These are phyloP conservation scores for Peromyscus maniculatus DNA, from an alignment of 2,113 vertebrate species.

Conservation along the genomic window DNA sequence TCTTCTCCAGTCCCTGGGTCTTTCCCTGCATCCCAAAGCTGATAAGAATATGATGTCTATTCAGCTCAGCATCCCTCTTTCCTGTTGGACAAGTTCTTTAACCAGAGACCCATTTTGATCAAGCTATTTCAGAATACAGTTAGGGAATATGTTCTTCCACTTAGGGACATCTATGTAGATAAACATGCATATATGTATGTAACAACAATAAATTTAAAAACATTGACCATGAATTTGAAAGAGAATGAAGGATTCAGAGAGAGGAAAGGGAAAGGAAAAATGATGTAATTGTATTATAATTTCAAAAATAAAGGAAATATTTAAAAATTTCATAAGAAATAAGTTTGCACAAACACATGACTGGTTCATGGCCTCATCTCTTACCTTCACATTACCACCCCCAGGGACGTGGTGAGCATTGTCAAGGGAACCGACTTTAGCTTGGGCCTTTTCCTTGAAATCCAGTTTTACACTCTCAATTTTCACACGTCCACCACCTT, in stretches of 20 bases:
- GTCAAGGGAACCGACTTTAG: constrained; percentile 98
- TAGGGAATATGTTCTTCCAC: background rate
- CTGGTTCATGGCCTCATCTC: constrained; percentile 48
- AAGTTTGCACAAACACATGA: background rate
- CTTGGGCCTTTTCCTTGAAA: constrained; percentile 99
- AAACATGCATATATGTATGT: background rate
- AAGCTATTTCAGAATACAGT: background rate
- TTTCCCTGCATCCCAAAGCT: background rate
- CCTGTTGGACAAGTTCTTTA: background rate
- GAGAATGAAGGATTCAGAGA: background rate
- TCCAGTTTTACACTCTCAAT: constrained; percentile 98
- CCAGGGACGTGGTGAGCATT: constrained; percentile 96
- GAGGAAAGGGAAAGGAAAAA: background rate
- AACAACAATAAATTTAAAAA: background rate
- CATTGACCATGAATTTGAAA: background rate
- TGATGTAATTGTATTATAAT: background rate
- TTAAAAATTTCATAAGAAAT: background rate
- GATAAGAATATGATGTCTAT: background rate
- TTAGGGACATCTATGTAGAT: background rate
- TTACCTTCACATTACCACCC: constrained; percentile 94
- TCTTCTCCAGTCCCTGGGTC: background rate
- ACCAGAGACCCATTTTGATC: background rate
- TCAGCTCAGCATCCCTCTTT: background rate
- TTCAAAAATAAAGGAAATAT: background rate
- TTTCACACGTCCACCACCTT: constrained; percentile 97